Evolutionary conservation across 2,113 vertebrate genomes (phyloP).

Genomic region (Cyphomyrus plagiostoma): DNA sequence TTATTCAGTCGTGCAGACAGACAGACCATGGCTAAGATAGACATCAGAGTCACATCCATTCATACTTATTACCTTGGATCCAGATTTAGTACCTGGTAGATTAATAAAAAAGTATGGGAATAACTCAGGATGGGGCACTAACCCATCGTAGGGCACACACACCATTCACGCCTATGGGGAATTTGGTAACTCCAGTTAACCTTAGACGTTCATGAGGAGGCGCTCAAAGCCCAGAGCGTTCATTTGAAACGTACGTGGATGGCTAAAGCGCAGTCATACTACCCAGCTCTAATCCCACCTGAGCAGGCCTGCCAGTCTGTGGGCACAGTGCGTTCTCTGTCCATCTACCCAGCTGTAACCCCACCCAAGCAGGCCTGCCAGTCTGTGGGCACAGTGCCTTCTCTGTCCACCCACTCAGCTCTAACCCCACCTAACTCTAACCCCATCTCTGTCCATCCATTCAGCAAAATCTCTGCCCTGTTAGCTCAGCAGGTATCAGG

Average conservation of each 20-base stretch:
- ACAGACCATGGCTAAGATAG: neutral
- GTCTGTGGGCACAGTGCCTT: too few relatives aligned
- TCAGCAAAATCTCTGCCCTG: neutral
- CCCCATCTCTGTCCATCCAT: too few relatives aligned
- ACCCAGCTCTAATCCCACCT: too few relatives aligned
- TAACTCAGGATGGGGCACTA: neutral
- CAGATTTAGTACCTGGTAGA: neutral
- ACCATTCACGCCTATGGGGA: neutral
- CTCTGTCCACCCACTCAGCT: too few relatives aligned
- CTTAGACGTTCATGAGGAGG: too few relatives aligned
- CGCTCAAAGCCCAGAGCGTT: too few relatives aligned
- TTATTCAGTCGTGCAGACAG: neutral
- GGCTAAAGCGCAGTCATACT: too few relatives aligned
- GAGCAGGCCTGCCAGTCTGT: too few relatives aligned
- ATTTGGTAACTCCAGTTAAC: neutral
- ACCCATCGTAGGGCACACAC: neutral
- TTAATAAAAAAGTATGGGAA: neutral
- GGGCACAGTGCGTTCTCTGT: too few relatives aligned
- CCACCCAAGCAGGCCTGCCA: fast-evolving
- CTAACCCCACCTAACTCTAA: too few relatives aligned
- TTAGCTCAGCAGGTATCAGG: neutral
- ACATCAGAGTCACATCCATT: neutral
- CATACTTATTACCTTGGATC: neutral
- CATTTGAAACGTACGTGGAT: too few relatives aligned
- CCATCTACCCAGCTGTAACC: too few relatives aligned